Evolutionary conservation across 2,797 vertebrate genomes (phyloP).

Genomic region (Scolopax bukidnonensis): DNA sequence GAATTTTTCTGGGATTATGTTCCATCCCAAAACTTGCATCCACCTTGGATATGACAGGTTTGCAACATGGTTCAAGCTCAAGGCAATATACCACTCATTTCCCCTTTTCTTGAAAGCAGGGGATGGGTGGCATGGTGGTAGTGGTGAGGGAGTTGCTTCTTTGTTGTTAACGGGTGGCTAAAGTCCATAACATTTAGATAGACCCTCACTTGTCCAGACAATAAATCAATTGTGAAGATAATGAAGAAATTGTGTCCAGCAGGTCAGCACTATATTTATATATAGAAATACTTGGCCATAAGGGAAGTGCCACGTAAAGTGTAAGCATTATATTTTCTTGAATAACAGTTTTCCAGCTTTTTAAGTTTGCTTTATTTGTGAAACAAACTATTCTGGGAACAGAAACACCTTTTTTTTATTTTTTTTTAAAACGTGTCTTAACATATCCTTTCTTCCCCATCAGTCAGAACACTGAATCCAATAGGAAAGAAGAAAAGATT

Average conservation of each 20-base stretch:
- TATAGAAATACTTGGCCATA: too few species aligned
- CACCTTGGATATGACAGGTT: neutral
- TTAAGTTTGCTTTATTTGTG: neutral
- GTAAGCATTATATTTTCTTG: neutral
- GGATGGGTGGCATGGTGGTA: fast-evolving
- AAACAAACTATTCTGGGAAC: neutral
- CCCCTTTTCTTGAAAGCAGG: neutral
- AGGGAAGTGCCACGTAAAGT: neutral
- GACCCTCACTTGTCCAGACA: neutral
- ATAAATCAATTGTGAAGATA: neutral
- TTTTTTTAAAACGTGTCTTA: neutral
- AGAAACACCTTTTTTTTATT: neutral
- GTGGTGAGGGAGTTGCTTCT: neutral
- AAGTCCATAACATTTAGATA: neutral
- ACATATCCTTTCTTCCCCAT: neutral
- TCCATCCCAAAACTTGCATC: neutral
- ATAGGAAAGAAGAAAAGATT: neutral
- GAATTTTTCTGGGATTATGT: neutral
- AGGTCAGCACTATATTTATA: neutral
- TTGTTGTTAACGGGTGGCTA: neutral
- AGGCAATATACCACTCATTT: neutral
- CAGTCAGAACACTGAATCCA: neutral
- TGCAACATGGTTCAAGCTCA: neutral
- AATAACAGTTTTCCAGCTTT: neutral
- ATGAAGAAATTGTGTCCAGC: neutral